phyloP scores from a whole-genome alignment of 2,113 vertebrate genomes.

The Atlantisia rogersi region DNA sequence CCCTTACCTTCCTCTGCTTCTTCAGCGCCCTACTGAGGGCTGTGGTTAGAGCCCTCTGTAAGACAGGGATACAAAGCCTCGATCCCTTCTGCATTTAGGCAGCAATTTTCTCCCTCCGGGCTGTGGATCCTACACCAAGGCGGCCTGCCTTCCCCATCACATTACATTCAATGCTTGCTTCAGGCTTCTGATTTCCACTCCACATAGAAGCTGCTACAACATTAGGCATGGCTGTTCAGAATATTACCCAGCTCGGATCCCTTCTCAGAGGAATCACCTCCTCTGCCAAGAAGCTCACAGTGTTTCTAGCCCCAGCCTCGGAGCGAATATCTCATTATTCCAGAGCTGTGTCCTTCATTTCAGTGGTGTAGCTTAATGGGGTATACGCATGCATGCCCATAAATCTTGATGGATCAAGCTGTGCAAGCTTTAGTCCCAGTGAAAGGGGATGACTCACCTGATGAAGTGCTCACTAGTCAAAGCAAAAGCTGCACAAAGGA shows the following conservation, averaged over 20 bases:
- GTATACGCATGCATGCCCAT: neutral
- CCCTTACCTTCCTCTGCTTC: neutral
- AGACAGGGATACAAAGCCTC: neutral
- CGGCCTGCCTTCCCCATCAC: neutral
- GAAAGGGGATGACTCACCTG: conserved; percentile 52
- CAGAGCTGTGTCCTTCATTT: neutral
- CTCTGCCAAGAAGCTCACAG: neutral
- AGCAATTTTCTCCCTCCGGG: neutral
- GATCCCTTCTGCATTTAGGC: neutral
- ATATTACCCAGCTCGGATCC: neutral
- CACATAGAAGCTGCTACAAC: neutral
- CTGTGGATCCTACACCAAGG: neutral
- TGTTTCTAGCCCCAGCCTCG: neutral
- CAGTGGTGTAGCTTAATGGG: neutral
- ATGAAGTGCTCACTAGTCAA: conserved; percentile 37
- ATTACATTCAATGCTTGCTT: neutral
- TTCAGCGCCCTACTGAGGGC: neutral
- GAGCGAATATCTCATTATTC: conserved; percentile 12
- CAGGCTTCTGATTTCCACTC: neutral
- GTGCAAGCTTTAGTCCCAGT: conserved; percentile 33
- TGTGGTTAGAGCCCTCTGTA: neutral
- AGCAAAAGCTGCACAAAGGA: conserved; percentile 14
- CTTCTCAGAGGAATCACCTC: neutral
- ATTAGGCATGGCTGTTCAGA: neutral
- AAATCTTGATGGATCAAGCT: conserved; percentile 47